Evolutionary conservation across 2,797 vertebrate genomes (phyloP).

Genomic region (Chaetophractus vellerosus): DNA sequence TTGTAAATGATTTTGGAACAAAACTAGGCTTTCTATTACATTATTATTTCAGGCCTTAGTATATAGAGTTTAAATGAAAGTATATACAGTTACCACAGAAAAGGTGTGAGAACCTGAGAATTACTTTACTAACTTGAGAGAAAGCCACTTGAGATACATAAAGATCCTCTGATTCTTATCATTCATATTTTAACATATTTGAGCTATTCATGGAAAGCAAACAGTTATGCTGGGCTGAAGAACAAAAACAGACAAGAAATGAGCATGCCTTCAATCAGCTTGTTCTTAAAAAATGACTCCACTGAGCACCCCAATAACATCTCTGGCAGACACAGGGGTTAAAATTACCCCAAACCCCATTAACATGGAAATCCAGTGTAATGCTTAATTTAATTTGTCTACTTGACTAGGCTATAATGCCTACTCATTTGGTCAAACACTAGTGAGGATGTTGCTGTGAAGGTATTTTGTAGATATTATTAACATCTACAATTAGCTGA

Average conservation of each 20-base stretch:
- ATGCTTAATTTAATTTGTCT: too few species aligned
- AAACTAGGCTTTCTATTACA: slow-evolving; percentile 72
- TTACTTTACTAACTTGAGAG: slow-evolving; percentile 63
- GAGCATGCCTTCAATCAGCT: slow-evolving; percentile 43
- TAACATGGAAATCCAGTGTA: too few species aligned
- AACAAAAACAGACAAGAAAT: slow-evolving; percentile 33
- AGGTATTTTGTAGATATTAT: too few species aligned
- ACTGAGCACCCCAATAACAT: not conserved
- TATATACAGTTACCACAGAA: not conserved
- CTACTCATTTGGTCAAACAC: too few species aligned
- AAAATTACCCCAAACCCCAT: too few species aligned
- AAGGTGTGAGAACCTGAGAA: slow-evolving; percentile 71
- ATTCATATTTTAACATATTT: slow-evolving; percentile 17
- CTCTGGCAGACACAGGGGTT: too few species aligned
- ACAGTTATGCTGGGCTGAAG: not conserved
- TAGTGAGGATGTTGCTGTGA: too few species aligned
- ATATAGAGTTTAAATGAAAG: slow-evolving; percentile 49
- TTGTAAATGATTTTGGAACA: slow-evolving; percentile 73
- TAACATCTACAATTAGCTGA: too few species aligned
- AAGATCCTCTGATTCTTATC: slow-evolving; percentile 39
- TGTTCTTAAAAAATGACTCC: not conserved
- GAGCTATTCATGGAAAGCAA: slow-evolving; percentile 23
- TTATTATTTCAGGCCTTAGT: slow-evolving; percentile 69
- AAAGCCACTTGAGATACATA: not conserved
- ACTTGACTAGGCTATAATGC: too few species aligned